Base-by-base conservation (phyloP, 2,888 invertebrate species). In the Apamea crenata region DNA sequence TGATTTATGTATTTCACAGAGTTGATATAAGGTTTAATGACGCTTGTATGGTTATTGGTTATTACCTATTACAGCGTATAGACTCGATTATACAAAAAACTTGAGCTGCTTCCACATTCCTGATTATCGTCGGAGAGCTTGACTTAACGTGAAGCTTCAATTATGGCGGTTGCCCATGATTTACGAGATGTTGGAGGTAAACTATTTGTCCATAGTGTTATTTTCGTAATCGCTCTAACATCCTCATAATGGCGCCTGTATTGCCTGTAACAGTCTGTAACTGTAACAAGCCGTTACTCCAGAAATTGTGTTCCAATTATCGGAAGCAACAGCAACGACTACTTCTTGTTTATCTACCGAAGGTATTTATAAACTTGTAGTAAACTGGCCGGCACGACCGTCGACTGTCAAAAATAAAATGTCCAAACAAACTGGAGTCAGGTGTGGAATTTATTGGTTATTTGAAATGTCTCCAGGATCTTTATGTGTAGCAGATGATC, bases 271-370 rank as follows among this genome's bases (percentile, higher is more conserved):
- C 77, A 87, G 87, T 50, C 84, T 77, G 83, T 90, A 86, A 86
- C 84, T 77, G 83, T 90, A 86, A 86, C 78, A 88, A 87, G 76
- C 80, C 76, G 29, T 65, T 66, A 82, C 81, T 76, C 50, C 75
- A 80, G 87, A 88, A 90, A 90, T 87, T 80, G 75, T 90, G 89
- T 86, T 91, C 90, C 90, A 91, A 90, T 92, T 92, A 89, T 88
- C 78, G 79, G 83, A 84, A 68, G 74, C 74, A 72, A 80, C 77
- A 66, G 81, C 74, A 83, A 29, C 73, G 65, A 25, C 50, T 44
- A 75, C 63, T 10, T 59, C 56, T 70, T 77, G 78, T 83, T 86
- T 81, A 84, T 87, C 83, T 85, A 74, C 63, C 53, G 63, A 61
- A 14, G 81, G 69, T 87, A 88, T 89, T 84, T 87, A 84, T 83